Base-by-base conservation (phyloP, 2,888 invertebrate genomes). In the Gymnocheta viridis region DNA sequence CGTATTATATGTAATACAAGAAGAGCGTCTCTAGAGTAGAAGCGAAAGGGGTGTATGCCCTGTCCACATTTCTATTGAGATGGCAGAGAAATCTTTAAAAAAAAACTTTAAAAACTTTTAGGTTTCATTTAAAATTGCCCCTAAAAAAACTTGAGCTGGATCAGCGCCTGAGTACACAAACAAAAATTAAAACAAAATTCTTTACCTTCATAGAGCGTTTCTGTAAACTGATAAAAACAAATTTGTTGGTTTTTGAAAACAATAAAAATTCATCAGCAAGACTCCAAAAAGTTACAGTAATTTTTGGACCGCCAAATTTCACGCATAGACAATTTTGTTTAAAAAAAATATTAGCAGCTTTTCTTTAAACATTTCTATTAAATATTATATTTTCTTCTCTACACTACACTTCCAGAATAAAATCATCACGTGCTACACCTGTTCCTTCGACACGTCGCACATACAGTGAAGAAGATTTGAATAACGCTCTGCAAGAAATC, bases 391-490 rank as follows among this genome's bases (percentile, higher is more conserved):
- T 7, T 0, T 47, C 27, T 14, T 70, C 10, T 70, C 17, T 66
- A 24, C n/a, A 1, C 12, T 70, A 29, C 51, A 24, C n/a, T 88
- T 87, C 5, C 93, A 95, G 96, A 92, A 94, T 94, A 89, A 95
- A 95, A 91, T 94, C 95, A 47, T 89, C 93, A 94, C 90, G 93
- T 94, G 93, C 93, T 93, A 88, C 94, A 69, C 88, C 90, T 10
- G 82, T 87, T 74, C 87, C 88, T 29, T 66, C 88, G 32, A 85
- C 93, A 85, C 94, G 97, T 86, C 94, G 96, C 86, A 95, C 96
- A 72, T 99, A 99, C 93, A 98, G 98, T n/a, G 98, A 98, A 88
- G 97, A 98, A 88, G 98, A 99, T 92, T 94, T 99, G 51, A 96
- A 96, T 89, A 96, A 96, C 44, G 99, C 99, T n/a, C 94, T 99